Evolutionary conservation across 2,888 invertebrate species (phyloP), one percentile per base, ranked within the genome.

Genomic region (Heliconius hortense): DNA sequence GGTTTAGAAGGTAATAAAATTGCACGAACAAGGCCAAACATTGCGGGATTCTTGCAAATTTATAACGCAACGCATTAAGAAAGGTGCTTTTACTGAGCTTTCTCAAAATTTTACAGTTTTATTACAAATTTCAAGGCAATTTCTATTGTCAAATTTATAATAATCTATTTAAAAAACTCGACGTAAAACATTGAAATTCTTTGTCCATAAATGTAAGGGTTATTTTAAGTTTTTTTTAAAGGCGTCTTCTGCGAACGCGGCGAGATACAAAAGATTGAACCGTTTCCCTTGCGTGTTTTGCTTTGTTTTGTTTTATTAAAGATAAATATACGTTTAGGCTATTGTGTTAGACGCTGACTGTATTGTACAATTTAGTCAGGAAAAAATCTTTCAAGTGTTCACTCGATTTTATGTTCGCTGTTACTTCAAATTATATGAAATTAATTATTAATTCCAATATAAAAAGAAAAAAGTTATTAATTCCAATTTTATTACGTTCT

Each of bases 1-100:
- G 93, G 93, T 93, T 92, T 91, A 93, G 90, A 89, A 86, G 80
- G 88, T 82, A 87, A 92, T 93, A 92, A 93, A 93, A 90, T 86
- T 86, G 85, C 86, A 84, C 84, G 84, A 86, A 91, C 92, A 92
- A 90, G 87, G 88, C 85, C 85, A 93, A 94, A 93, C 91, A 93
- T 93, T 93, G 93, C 90, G 92, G 93, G 87, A 89, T 87, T 84
- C 86, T 82, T 82, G 80, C 81, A 79, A 86, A 86, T 85, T 83
- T 83, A 86, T 85, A 70, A 84, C 80, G 84, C 84, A 82, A 82
- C 77, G 79, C 80, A 77, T 79, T 79, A 81, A 80, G 77, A 83
- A 83, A 83, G 83, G 82, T 83, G 81, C 80, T 82, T 81, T 83
- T 78, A 74, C 63, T 64, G 62, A 80, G 73, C 74, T 82, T 82